Base-by-base conservation (phyloP, 2,888 invertebrate genomes). In the Hedya salicella region DNA sequence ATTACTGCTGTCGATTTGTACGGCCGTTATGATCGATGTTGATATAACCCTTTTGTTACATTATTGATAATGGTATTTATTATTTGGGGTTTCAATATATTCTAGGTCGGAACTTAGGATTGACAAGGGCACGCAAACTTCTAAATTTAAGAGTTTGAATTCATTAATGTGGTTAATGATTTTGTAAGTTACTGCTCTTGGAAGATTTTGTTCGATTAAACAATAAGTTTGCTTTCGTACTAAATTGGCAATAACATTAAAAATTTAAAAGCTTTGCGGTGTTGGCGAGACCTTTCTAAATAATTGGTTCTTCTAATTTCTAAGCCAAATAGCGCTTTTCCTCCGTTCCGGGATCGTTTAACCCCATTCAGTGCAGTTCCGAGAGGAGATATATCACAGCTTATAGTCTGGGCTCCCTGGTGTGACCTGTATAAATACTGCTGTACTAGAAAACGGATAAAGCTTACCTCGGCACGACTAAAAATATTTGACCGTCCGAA, bases 321-420 rank as follows among this genome's bases (percentile, higher is more conserved):
- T 60, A 53, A 60, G 49, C 32, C 56, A 54, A 48, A 62, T 61
- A 71, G 67, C 64, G 65, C 63, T 62, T 62, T 65, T 32, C 59
- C 50, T 54, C 60, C 53, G 71, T 70, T 72, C 72, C 69, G 65
- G 70, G 71, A 77, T 73, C 54, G 66, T 68, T 71, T 69, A 68
- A 54, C 62, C 69, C 75, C 73, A 76, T 79, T 75, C 70, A 71
- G 72, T 77, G 77, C 79, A 78, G 79, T 73, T 72, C 63, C 65
- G 66, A 53, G 70, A 56, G 70, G 69, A 73, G 74, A 79, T 81
- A 79, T 78, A 78, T 79, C 78, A 78, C 76, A 62, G 73, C 73
- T 77, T 78, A 78, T 74, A 72, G 74, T 72, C 70, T 70, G 68
- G 71, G 70, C 67, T 73, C 76, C 70, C 75, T 70, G 68, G 73